Percentiles rank a stretch among this genome's conserved stretches.
Evolutionary conservation across 2,113 vertebrate species (phyloP).

Genomic region (Micronisus gabar): DNA sequence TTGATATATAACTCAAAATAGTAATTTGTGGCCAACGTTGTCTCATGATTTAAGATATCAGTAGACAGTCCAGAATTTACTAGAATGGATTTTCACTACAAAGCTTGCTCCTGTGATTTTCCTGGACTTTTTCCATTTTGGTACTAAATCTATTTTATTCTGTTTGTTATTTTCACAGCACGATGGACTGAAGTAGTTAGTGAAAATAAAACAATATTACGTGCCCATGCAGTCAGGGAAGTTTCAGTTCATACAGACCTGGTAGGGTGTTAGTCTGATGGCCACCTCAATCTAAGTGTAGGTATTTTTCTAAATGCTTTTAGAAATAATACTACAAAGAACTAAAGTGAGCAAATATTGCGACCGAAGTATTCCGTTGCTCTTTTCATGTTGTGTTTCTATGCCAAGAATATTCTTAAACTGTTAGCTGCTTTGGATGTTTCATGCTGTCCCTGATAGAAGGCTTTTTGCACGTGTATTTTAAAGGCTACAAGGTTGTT

Average conservation of each 20-base stretch:
- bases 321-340: background rate
- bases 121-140: background rate
- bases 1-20: background rate
- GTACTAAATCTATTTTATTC: constrained; percentile 8
- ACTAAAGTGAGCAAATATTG: background rate
- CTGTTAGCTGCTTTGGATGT: background rate
- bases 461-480: background rate
- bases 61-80: background rate
- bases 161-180: constrained; percentile 37
- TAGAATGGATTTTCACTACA: constrained; percentile 13
- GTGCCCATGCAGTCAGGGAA: background rate
- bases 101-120: background rate
- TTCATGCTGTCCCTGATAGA: background rate
- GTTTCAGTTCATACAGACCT: background rate
- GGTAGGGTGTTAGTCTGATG: background rate
- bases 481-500: background rate
- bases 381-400: background rate
- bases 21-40: background rate
- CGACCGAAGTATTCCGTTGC: background rate
- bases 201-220: background rate
- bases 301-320: background rate
- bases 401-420: background rate
- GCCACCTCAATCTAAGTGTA: background rate
- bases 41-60: background rate
- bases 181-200: background rate